Evolutionary conservation across 1,140 invertebrate genomes (phyloP).

Genomic region (Octopus sinensis): DNA sequence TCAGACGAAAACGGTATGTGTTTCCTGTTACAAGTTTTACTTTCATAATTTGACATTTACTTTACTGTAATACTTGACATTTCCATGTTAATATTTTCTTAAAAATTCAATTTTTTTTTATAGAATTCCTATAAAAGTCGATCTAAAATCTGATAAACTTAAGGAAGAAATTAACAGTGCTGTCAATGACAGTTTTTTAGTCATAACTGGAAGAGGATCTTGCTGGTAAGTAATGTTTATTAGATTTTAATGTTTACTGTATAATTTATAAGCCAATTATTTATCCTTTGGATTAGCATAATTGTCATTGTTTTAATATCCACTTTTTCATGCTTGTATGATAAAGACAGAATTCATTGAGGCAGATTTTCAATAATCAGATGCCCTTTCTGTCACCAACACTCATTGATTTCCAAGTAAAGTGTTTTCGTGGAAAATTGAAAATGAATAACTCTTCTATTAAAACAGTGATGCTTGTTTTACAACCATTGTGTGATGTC

Average conservation of each 20-base stretch:
- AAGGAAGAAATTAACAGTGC: conserved; percentile 41
- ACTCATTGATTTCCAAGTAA: too few species aligned
- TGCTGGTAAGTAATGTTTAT: conserved; percentile 30
- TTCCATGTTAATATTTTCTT: neutral
- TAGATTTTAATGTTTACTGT: neutral
- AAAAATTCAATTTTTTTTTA: conserved; percentile 19
- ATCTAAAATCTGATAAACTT: conserved; percentile 38
- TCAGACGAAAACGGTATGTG: conserved; percentile 45
- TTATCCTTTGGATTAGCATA: neutral
- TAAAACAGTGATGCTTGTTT: too few species aligned
- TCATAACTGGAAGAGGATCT: conserved; percentile 39
- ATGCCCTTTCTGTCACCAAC: too few species aligned
- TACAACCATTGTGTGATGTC: too few species aligned
- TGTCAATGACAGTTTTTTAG: conserved; percentile 34
- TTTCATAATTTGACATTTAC: conserved; percentile 5
- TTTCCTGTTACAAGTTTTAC: conserved; percentile 4
- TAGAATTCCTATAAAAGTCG: conserved; percentile 44
- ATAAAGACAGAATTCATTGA: neutral
- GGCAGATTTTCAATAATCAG: neutral
- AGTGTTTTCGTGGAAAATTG: too few species aligned
- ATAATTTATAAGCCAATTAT: neutral
- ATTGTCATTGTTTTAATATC: neutral
- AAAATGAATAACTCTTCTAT: too few species aligned
- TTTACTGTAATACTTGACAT: neutral
- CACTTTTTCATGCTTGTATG: neutral